Evolutionary conservation across 1,140 invertebrate genomes (phyloP).

Genomic region (Drosophila ercepeae): DNA sequence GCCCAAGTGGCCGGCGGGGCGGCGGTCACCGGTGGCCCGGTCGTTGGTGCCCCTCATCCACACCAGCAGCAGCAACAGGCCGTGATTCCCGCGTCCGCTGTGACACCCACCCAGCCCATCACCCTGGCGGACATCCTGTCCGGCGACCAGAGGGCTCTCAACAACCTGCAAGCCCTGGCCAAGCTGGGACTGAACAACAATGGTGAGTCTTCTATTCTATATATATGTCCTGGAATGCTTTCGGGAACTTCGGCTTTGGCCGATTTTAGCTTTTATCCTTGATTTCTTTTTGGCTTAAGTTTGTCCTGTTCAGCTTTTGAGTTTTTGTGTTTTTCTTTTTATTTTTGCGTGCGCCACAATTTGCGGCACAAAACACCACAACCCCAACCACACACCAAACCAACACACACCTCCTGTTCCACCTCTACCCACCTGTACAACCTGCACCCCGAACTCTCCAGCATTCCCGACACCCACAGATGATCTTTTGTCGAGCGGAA

Average conservation of each 20-base stretch:
- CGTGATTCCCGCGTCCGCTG: slow-evolving; percentile 62
- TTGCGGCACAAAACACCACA: slow-evolving; percentile 16
- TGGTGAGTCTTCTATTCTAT: slow-evolving; percentile 85
- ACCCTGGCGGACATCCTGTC: slow-evolving; percentile 90
- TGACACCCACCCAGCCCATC: slow-evolving; percentile 85
- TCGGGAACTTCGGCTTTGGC: background rate
- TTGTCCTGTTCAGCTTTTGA: slow-evolving; percentile 25
- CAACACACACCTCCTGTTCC: slow-evolving; percentile 5
- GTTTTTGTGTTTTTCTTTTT: slow-evolving; percentile 28
- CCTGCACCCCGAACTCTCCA: slow-evolving; percentile 1
- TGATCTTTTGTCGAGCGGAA: slow-evolving; percentile 84
- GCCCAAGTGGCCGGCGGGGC: slow-evolving; percentile 42
- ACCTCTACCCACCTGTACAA: slow-evolving; percentile 6
- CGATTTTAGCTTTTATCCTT: background rate
- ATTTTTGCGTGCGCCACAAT: slow-evolving; percentile 12
- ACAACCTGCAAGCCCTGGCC: slow-evolving; percentile 94
- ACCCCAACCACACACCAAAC: slow-evolving; percentile 5
- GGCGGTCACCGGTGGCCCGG: slow-evolving; percentile 70
- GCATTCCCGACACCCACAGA: slow-evolving; percentile 47
- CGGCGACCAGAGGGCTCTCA: slow-evolving; percentile 91
- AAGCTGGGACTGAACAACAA: slow-evolving; percentile 91
- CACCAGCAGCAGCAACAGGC: slow-evolving; percentile 77
- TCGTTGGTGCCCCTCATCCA: slow-evolving; percentile 45
- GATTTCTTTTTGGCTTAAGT: slow-evolving; percentile 2
- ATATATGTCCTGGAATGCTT: background rate